Base-by-base conservation (phyloP, 2,888 invertebrate species). In the Romanomermis culicivorax region DNA sequence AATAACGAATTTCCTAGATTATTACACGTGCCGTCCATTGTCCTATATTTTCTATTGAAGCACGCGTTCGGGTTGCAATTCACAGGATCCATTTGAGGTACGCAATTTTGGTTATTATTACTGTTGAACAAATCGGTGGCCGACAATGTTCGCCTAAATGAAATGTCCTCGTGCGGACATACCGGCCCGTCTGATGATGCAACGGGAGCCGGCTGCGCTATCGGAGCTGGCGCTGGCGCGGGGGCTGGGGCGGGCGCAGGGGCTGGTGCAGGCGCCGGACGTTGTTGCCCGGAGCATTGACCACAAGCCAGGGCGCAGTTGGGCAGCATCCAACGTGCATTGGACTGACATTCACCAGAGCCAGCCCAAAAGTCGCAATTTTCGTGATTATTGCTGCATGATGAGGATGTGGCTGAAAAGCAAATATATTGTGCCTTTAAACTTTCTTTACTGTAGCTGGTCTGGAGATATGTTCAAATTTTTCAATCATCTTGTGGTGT, bases 351-450 rank as follows among this genome's bases (percentile, higher is more conserved):
- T 52, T 64, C 64, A 24, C 57, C 57, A 7, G 68, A 66, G 17
- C 63, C 62, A 11, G 64, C 58, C 67, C 67, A 68, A 60, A 67
- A 67, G 54, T 65, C 64, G 61, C 67, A 67, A 66, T 65, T 67
- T 55, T 68, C 67, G 57, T 67, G 67, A 54, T 68, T 67, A 60
- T 67, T 67, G 55, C 67, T 67, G 56, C 67, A 67, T 1, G n/a
- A n/a, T n/a, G n/a, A n/a, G n/a, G n/a, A n/a, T n/a, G n/a, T n/a
- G n/a, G n/a, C n/a, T n/a, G n/a, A n/a, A n/a, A n/a, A n/a, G n/a
- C n/a, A n/a, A n/a, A n/a, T n/a, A n/a, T n/a, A n/a, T n/a, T n/a
- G n/a, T n/a, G n/a, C n/a, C n/a, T n/a, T n/a, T n/a, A n/a, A n/a
- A n/a, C n/a, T n/a, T n/a, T n/a, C n/a, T n/a, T n/a, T n/a, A n/a